A percentile compares a stretch with the other conserved stretches of the same genome.
Evolutionary conservation across 1,140 invertebrate species (phyloP).

Genomic region (Hetaerina americana): DNA sequence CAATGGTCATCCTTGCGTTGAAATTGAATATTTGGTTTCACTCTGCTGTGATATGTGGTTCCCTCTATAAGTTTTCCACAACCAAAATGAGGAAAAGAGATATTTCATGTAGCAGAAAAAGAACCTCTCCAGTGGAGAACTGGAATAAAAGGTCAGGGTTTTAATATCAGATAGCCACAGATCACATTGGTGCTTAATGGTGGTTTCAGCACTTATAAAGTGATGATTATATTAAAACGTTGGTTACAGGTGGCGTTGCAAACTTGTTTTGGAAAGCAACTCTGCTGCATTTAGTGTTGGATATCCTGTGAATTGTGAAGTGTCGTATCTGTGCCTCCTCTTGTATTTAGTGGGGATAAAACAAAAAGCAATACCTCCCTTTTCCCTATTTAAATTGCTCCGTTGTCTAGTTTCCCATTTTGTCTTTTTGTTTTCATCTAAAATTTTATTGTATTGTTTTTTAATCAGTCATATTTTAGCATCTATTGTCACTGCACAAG

Average conservation of each 20-base stretch:
- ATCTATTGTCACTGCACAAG: not conserved
- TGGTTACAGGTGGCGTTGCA: not conserved
- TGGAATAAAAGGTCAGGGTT: not conserved
- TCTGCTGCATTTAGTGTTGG: not conserved
- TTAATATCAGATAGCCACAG: not conserved
- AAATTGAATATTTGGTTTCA: not conserved
- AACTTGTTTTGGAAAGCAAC: not conserved
- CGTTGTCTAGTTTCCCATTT: not conserved
- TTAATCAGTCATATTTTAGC: not conserved
- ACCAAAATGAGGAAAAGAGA: not conserved
- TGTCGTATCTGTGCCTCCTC: not conserved
- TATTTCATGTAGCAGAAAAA: too few species aligned
- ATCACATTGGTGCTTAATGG: not conserved
- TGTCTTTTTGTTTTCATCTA: not conserved
- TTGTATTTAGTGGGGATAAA: not conserved
- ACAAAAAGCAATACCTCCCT: not conserved
- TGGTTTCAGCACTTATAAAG: not conserved
- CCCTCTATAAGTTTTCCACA: not conserved
- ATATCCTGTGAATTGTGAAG: not conserved
- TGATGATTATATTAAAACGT: not conserved
- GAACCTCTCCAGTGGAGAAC: too few species aligned
- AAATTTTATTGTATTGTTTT: not conserved
- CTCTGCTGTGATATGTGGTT: not conserved
- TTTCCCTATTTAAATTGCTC: not conserved
- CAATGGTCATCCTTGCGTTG: not conserved